Evolutionary conservation across 2,797 vertebrate species (phyloP).

Genomic region (Myotis daubentonii): DNA sequence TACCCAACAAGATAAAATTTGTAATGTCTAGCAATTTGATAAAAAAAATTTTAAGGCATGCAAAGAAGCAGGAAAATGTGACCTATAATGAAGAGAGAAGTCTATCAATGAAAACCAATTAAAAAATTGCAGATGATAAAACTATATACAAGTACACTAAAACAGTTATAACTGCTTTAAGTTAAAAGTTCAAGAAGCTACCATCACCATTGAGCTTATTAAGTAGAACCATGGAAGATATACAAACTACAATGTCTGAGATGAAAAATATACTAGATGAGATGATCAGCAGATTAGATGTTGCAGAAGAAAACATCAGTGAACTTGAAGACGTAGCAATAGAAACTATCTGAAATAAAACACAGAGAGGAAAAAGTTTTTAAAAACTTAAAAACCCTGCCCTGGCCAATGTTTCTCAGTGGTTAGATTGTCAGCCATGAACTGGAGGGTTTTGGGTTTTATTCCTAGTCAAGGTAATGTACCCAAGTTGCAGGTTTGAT

Average conservation of each 20-base stretch:
- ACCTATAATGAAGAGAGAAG: background rate
- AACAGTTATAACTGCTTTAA: slow-evolving; percentile 26
- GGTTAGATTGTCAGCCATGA: no score
- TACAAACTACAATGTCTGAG: background rate
- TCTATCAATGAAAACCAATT: slow-evolving; percentile 11
- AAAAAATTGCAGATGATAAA: slow-evolving; percentile 43
- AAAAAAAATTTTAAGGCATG: background rate
- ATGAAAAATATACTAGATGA: background rate
- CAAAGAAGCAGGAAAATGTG: slow-evolving; percentile 47
- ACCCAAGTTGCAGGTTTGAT: no score
- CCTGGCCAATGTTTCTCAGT: no score
- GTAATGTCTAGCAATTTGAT: slow-evolving; percentile 33
- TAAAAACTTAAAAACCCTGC: background rate
- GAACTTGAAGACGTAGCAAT: background rate
- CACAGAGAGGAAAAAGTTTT: background rate
- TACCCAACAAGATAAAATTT: slow-evolving; percentile 25
- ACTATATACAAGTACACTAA: slow-evolving; percentile 27
- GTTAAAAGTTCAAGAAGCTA: slow-evolving; percentile 39
- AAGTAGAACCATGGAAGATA: background rate
- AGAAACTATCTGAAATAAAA: background rate
- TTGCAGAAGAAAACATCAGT: slow-evolving; percentile 33
- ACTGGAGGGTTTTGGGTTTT: no score
- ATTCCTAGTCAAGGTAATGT: no score
- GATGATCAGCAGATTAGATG: background rate
- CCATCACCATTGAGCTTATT: background rate